Conservation (phyloP, 2,888 invertebrate species). For the Tupiocoris notatus region DNA sequence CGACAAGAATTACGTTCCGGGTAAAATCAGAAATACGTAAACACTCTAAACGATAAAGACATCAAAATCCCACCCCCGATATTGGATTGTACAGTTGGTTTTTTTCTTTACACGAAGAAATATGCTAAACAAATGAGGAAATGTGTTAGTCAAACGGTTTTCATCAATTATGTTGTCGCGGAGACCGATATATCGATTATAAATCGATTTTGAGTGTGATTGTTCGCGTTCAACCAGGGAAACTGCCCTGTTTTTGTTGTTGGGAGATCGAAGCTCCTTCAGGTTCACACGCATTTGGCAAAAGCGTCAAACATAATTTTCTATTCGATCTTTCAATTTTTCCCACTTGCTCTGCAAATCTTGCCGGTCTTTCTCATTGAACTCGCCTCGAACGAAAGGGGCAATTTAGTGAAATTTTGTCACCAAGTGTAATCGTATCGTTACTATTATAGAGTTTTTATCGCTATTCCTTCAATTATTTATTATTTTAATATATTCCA, state of each 20-base stretch:
- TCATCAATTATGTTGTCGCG: background rate
- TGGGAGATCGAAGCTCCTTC: background rate
- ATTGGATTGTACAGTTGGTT: constrained; percentile 15
- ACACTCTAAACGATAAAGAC: constrained; percentile 12
- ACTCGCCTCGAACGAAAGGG: no score
- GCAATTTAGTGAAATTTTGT: background rate
- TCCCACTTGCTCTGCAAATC: no score
- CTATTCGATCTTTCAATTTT: no score
- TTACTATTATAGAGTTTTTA: background rate
- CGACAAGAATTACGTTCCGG: constrained; percentile 99
- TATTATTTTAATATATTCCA: background rate
- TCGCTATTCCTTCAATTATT: background rate
- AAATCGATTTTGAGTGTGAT: no score
- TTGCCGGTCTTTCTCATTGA: no score
- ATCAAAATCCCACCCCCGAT: constrained; percentile 7
- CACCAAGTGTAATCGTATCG: background rate
- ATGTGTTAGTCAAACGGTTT: background rate
- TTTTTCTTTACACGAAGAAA: background rate
- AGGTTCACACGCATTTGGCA: no score
- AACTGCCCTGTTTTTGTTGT: background rate
- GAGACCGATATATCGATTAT: background rate
- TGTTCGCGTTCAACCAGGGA: no score
- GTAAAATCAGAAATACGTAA: constrained; percentile 97
- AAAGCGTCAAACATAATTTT: background rate
- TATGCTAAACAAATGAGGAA: background rate